These are phyloP conservation scores for Holacanthella duospinosa DNA, from an alignment of 2,888 invertebrate species.

Conservation along the genomic window DNA sequence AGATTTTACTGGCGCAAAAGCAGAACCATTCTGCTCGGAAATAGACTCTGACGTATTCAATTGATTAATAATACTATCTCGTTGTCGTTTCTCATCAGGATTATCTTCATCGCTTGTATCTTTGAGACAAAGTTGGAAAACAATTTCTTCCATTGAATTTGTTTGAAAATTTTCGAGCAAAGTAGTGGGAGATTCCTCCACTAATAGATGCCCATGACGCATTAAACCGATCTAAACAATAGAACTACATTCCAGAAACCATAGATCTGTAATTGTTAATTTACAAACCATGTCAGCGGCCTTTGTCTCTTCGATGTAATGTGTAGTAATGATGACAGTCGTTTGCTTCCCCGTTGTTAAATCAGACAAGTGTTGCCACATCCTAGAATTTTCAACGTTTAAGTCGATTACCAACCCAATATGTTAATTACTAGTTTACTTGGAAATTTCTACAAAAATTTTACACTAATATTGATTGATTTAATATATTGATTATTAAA, in stretches of 20 bases:
- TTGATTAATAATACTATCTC: not conserved
- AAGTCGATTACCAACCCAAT: no score
- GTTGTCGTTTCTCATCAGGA: not conserved
- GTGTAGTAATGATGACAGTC: constrained; percentile 29
- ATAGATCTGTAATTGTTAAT: not conserved
- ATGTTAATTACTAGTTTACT: no score
- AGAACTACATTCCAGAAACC: not conserved
- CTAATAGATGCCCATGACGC: constrained; percentile 24
- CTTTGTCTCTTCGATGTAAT: constrained; percentile 27
- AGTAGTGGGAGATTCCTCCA: constrained; percentile 18
- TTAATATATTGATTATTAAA: no score
- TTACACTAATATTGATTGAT: no score
- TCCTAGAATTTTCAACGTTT: no score
- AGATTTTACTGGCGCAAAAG: not conserved
- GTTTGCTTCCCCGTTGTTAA: constrained; percentile 13
- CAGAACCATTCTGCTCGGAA: not conserved
- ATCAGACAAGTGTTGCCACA: constrained; percentile 22
- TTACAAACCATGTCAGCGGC: constrained; percentile 18
- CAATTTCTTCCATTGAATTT: constrained; percentile 19
- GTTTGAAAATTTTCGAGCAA: constrained; percentile 16
- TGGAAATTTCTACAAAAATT: not conserved
- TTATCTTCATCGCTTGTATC: constrained; percentile 17
- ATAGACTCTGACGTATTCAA: not conserved
- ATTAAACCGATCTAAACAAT: constrained; percentile 15
- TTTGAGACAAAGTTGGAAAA: constrained; percentile 21